phyloP scores from a whole-genome alignment of 2,113 vertebrate genomes.

The Dascyllus trimaculatus region DNA sequence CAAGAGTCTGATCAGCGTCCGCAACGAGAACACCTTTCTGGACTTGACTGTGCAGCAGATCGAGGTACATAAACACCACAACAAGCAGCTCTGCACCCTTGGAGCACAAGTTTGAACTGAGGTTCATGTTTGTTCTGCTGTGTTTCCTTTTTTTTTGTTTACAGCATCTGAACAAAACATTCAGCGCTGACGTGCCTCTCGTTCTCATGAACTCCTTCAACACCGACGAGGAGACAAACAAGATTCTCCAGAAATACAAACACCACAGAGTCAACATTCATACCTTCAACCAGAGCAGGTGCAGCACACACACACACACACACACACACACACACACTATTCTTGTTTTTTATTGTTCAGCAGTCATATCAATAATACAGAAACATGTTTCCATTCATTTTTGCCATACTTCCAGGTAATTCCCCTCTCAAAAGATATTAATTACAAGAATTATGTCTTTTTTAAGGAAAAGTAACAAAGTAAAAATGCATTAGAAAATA shows the following conservation, averaged over 20 bases:
- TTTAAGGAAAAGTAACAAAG: no score
- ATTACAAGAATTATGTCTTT: no score
- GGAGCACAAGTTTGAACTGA: neutral
- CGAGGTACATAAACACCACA: constrained; percentile 83
- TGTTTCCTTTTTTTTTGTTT: neutral
- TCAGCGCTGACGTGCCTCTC: constrained; percentile 91
- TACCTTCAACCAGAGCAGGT: constrained; percentile 99
- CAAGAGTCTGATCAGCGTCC: constrained; percentile 96
- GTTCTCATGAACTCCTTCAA: constrained; percentile 99
- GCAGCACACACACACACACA: neutral
- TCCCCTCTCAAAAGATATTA: no score
- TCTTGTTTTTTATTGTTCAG: no score
- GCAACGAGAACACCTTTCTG: constrained; percentile 97
- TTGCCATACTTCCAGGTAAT: no score
- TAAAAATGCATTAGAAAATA: no score
- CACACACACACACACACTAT: neutral
- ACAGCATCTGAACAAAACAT: constrained; percentile 96
- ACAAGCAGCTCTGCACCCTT: rapidly evolving
- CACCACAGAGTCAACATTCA: constrained; percentile 95
- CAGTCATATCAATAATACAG: no score
- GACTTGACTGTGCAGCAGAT: constrained; percentile 98
- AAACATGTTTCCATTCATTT: no score
- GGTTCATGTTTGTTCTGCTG: neutral
- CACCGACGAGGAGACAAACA: constrained; percentile 97
- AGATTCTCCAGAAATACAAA: constrained; percentile 97